Conservation (phyloP, 2,888 invertebrate genomes). For the Selenia dentaria region DNA sequence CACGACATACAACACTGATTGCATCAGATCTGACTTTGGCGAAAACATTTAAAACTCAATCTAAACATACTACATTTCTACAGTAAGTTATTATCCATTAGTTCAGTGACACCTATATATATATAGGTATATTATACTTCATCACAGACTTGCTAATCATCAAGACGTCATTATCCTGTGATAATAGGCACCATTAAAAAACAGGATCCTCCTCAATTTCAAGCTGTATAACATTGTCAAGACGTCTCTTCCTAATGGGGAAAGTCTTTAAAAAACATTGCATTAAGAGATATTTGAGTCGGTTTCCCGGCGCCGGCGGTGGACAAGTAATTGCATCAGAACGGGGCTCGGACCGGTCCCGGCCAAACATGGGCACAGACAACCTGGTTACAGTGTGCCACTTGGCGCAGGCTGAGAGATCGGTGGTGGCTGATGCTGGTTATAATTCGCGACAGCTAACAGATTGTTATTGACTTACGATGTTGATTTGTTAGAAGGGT, state of each 20-base stretch:
- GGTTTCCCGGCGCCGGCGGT: slow-evolving; percentile 33
- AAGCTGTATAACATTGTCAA: slow-evolving; percentile 8
- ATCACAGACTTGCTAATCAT: too few relatives aligned
- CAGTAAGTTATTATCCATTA: too few relatives aligned
- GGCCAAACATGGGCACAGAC: slow-evolving; percentile 47
- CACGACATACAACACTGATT: too few relatives aligned
- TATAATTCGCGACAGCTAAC: slow-evolving; percentile 5
- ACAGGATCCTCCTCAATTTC: slow-evolving; percentile 5
- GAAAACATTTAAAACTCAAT: too few relatives aligned
- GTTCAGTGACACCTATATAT: too few relatives aligned
- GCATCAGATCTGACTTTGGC: too few relatives aligned
- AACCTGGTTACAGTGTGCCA: slow-evolving; percentile 1
- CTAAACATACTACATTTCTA: too few relatives aligned
- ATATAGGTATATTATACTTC: too few relatives aligned
- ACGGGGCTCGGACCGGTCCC: slow-evolving; percentile 50
- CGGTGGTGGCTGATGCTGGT: slow-evolving; percentile 9
- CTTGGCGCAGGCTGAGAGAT: slow-evolving; percentile 20
- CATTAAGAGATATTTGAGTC: slow-evolving; percentile 29
- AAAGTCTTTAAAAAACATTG: slow-evolving; percentile 6
- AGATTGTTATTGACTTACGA: not conserved
- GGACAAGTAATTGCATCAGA: slow-evolving; percentile 46
- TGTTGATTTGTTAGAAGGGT: too few relatives aligned
- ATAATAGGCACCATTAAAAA: too few relatives aligned
- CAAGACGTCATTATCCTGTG: too few relatives aligned
- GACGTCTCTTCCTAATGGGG: slow-evolving; percentile 9